Evolutionary conservation across 2,113 vertebrate genomes (phyloP).

Genomic region (Deroptyus accipitrinus): DNA sequence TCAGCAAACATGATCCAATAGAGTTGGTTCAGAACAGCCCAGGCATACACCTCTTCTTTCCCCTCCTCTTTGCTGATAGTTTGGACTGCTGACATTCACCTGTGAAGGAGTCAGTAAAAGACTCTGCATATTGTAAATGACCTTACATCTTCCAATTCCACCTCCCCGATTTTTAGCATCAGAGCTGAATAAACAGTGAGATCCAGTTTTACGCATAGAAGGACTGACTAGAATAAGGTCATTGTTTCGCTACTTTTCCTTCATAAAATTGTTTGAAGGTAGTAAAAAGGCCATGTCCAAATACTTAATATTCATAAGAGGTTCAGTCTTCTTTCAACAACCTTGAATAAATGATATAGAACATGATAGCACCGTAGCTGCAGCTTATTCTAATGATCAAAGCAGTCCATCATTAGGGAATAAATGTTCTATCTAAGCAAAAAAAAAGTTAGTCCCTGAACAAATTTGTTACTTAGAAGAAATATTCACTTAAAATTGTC

Average conservation of each 20-base stretch:
- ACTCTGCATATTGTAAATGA: background rate
- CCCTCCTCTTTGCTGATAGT: background rate
- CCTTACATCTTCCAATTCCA: background rate
- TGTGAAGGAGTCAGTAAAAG: background rate
- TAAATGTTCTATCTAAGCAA: constrained; percentile 44
- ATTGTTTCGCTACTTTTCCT: background rate
- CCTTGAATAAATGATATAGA: constrained; percentile 54
- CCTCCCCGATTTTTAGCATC: background rate
- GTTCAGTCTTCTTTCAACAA: constrained; percentile 38
- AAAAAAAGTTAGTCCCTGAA: background rate
- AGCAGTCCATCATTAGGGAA: constrained; percentile 24
- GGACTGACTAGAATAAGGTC: background rate
- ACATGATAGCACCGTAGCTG: background rate
- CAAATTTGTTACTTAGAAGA: background rate
- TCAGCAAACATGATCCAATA: background rate
- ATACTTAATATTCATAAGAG: constrained; percentile 47
- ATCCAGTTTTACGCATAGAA: background rate
- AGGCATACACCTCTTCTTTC: background rate
- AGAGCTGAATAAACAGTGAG: background rate
- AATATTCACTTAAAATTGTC: constrained; percentile 36
- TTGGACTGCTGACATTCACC: background rate
- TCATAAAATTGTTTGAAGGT: background rate
- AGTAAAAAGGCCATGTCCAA: background rate
- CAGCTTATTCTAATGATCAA: constrained; percentile 56
- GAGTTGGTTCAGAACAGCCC: background rate